These are phyloP conservation scores for Incurvaria masculella DNA, from an alignment of 2,888 invertebrate species.

Conservation along the genomic window DNA sequence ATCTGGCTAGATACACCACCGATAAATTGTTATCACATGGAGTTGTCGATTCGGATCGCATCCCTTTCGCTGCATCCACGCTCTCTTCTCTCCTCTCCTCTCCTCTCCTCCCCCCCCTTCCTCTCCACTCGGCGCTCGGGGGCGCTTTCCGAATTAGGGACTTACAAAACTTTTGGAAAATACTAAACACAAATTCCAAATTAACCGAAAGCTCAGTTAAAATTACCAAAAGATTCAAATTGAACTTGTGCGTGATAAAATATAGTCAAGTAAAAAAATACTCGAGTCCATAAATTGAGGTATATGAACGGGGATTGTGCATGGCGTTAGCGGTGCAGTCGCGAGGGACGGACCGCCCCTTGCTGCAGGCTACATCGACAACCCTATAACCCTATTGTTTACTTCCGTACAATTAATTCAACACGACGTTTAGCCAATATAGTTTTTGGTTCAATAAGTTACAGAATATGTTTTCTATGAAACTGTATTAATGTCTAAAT, in stretches of 20 bases:
- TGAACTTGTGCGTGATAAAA: too few relatives aligned
- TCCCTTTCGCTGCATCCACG: too few relatives aligned
- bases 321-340: background rate
- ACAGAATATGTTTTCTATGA: conserved; percentile 58
- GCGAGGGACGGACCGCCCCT: background rate
- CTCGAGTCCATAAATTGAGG: too few relatives aligned
- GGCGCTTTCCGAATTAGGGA: too few relatives aligned
- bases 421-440: conserved; percentile 50
- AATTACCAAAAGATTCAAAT: too few relatives aligned
- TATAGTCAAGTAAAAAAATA: too few relatives aligned
- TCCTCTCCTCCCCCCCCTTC: too few relatives aligned
- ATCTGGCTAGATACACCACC: background rate
- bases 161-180: too few relatives aligned
- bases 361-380: background rate
- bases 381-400: background rate
- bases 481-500: conserved; percentile 50
- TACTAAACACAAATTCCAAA: too few relatives aligned
- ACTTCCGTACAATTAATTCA: conserved; percentile 19
- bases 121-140: background rate
- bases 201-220: too few relatives aligned
- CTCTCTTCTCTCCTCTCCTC: too few relatives aligned
- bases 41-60: background rate
- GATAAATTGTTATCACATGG: background rate
- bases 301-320: too few relatives aligned
- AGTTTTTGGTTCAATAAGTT: conserved; percentile 33